phyloP scores from a whole-genome alignment of 2,888 invertebrate genomes.

The Syrista parreyssii region DNA sequence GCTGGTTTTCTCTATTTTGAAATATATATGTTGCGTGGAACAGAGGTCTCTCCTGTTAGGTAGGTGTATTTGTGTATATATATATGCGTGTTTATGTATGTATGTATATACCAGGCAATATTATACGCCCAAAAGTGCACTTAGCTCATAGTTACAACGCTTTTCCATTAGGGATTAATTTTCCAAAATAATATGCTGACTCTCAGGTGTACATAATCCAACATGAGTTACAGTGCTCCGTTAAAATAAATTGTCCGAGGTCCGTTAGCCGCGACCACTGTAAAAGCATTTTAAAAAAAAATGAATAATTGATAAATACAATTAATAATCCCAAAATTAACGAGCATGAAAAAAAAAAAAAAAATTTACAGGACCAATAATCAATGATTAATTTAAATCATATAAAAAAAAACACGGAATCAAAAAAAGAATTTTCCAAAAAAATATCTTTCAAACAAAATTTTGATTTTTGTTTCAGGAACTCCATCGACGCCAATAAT shows the following conservation, averaged over 20 bases:
- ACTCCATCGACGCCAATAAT: constrained; percentile 71
- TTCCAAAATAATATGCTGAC: not conserved
- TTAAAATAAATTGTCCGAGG: not conserved
- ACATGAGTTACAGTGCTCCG: not conserved
- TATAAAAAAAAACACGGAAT: too few species aligned
- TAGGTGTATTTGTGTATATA: too few species aligned
- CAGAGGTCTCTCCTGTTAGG: not conserved
- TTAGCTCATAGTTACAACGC: not conserved
- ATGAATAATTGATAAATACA: not conserved
- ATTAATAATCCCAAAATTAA: too few species aligned
- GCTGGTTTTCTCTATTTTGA: not conserved
- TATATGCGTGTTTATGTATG: not conserved
- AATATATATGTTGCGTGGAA: not conserved
- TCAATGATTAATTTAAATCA: too few species aligned
- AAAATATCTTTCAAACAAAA: too few species aligned
- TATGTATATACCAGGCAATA: not conserved
- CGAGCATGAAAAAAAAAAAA: too few species aligned
- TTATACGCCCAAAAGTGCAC: not conserved
- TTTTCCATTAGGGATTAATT: not conserved
- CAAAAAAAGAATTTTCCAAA: too few species aligned
- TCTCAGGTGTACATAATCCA: too few species aligned
- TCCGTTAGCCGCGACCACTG: too few species aligned
- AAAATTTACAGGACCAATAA: too few species aligned
- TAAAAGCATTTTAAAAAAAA: not conserved
- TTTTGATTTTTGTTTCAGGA: constrained; percentile 58